Conservation (phyloP, 1,140 invertebrate species). For the Eurosta solidaginis region DNA sequence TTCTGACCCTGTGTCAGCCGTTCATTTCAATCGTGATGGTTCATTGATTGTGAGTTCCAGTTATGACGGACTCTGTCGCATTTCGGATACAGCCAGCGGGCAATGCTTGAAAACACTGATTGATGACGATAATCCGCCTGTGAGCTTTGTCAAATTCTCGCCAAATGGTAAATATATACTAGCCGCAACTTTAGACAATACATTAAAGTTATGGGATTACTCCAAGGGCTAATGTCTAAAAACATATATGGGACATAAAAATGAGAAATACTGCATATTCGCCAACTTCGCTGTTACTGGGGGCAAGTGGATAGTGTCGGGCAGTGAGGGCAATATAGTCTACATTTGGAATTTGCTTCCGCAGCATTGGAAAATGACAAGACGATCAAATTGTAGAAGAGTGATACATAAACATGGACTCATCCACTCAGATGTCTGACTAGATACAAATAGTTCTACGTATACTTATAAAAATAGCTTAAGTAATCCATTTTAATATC, state of each 20-base stretch:
- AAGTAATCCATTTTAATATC: too few relatives aligned
- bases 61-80: too few relatives aligned
- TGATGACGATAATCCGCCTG: slow-evolving; percentile 98
- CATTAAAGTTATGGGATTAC: slow-evolving; percentile 99
- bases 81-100: slow-evolving; percentile 99
- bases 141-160: slow-evolving; percentile 99
- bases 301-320: slow-evolving; percentile 99
- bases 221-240: slow-evolving; percentile 98
- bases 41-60: too few relatives aligned
- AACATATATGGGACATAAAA: slow-evolving; percentile 96
- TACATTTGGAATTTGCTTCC: slow-evolving; percentile 99
- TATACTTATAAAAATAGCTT: too few relatives aligned
- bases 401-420: slow-evolving; percentile 93
- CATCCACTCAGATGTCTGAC: too few relatives aligned
- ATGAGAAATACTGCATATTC: slow-evolving; percentile 99
- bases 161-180: slow-evolving; percentile 99
- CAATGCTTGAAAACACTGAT: too few relatives aligned
- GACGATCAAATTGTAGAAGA: slow-evolving; percentile 99
- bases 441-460: too few relatives aligned
- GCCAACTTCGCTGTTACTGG: slow-evolving; percentile 99
- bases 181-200: slow-evolving; percentile 97
- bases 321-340: slow-evolving; percentile 98
- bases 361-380: slow-evolving; percentile 98
- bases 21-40: too few relatives aligned
- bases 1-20: too few relatives aligned